Evolutionary conservation across 2,797 vertebrate genomes (phyloP).

Genomic region (Rhinichthys osculus): DNA sequence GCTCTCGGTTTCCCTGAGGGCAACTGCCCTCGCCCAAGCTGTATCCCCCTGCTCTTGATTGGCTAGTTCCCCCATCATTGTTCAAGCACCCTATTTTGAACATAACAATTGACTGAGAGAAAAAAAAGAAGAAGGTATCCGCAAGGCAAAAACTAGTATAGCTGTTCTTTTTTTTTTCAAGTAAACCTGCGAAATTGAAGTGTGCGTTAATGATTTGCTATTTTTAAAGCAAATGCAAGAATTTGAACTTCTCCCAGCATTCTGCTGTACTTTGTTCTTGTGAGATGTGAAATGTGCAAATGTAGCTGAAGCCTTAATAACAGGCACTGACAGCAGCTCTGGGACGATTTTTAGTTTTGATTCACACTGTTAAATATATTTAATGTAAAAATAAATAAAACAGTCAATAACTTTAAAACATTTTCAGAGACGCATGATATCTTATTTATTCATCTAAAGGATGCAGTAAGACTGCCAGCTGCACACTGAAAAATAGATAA

Average conservation of each 20-base stretch:
- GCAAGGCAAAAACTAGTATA: not conserved
- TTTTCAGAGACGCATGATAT: conserved; percentile 15
- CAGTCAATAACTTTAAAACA: conserved; percentile 17
- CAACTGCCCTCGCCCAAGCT: not conserved
- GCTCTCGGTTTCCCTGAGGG: conserved; percentile 40
- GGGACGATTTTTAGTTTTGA: not conserved
- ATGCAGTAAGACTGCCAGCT: conserved; percentile 2
- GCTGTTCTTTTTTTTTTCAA: not conserved
- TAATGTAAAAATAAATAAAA: conserved; percentile 21
- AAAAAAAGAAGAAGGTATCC: not conserved
- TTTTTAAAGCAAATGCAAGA: conserved; percentile 20
- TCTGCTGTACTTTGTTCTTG: not conserved
- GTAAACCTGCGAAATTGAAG: conserved; percentile 14
- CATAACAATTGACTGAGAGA: conserved; percentile 16
- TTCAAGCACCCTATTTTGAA: conserved; percentile 47
- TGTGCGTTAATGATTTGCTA: conserved; percentile 1
- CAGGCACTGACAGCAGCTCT: not conserved
- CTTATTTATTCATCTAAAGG: conserved; percentile 21
- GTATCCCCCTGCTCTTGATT: conserved; percentile 34
- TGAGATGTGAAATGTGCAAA: conserved; percentile 10
- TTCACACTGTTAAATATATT: conserved; percentile 11
- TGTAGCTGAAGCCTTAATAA: conserved; percentile 2
- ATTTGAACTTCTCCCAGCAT: conserved; percentile 18
- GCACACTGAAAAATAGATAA: not conserved
- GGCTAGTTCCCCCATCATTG: conserved; percentile 19